Evolutionary conservation across 2,888 invertebrate genomes (phyloP).

Genomic region (Lucinisca nassula): DNA sequence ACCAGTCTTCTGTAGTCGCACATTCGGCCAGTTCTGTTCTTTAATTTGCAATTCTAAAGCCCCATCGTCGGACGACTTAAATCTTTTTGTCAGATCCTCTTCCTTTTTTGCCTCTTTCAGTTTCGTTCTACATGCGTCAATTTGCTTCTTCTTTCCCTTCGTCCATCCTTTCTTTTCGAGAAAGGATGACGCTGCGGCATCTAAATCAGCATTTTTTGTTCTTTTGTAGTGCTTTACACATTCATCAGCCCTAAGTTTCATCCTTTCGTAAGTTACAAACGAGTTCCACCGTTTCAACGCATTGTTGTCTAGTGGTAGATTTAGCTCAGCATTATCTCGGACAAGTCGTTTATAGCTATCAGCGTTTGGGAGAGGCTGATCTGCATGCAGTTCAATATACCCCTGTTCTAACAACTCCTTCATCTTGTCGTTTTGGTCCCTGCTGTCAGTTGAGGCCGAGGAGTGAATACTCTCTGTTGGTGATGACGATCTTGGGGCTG

Average conservation of each 20-base stretch:
- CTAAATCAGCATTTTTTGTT: not conserved
- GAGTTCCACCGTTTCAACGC: not conserved
- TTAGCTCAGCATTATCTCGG: not conserved
- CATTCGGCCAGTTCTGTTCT: not conserved
- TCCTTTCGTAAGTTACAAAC: not conserved
- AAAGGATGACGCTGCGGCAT: not conserved
- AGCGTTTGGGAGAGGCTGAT: not conserved
- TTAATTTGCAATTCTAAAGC: not conserved
- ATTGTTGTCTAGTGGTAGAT: not conserved
- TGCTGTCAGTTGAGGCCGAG: not conserved
- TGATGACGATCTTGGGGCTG: not conserved
- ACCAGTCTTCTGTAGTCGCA: not conserved
- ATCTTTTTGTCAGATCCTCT: not conserved
- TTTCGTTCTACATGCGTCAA: not conserved
- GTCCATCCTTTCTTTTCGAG: not conserved
- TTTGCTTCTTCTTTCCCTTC: not conserved
- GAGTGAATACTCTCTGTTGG: not conserved
- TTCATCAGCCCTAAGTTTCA: not conserved
- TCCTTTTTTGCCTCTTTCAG: not conserved
- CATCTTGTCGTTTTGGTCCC: not conserved
- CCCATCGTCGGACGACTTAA: not conserved
- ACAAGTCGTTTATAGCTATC: not conserved
- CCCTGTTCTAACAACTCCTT: not conserved
- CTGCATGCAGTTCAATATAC: not conserved
- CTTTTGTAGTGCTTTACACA: not conserved